Conservation (phyloP, 2,113 vertebrate species). For the Epinephelus cyanopodus region DNA sequence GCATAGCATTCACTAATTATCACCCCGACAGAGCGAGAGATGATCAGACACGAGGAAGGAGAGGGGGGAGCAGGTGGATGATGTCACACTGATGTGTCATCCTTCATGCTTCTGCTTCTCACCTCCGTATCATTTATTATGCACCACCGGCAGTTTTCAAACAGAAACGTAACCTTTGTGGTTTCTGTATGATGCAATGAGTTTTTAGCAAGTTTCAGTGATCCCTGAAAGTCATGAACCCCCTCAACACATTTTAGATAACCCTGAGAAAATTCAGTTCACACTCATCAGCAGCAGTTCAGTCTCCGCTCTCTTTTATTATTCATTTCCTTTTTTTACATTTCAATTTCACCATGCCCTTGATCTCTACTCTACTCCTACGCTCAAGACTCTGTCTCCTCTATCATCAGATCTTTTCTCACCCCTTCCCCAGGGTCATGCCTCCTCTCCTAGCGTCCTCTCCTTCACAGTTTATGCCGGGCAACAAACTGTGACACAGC, state of each 20-base stretch:
- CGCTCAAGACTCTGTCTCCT: no score
- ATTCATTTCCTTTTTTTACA: background rate
- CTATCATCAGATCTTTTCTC: background rate
- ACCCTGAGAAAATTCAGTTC: background rate
- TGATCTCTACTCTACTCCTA: background rate
- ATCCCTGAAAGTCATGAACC: conserved; percentile 28
- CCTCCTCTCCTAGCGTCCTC: conserved; percentile 8
- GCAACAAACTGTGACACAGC: background rate
- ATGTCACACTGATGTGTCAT: conserved; percentile 14
- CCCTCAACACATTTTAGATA: conserved; percentile 12
- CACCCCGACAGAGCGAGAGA: conserved; percentile 9
- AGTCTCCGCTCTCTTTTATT: background rate
- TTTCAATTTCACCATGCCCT: background rate
- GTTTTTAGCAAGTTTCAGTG: background rate
- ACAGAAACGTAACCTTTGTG: background rate
- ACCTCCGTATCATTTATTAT: conserved; percentile 1
- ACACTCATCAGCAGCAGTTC: background rate
- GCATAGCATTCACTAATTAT: background rate
- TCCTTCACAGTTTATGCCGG: conserved; percentile 16
- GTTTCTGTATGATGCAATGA: background rate
- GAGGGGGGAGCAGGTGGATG: conserved; percentile 3
- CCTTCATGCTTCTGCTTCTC: conserved; percentile 18
- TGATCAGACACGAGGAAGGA: background rate
- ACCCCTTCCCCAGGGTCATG: background rate
- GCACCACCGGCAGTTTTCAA: conserved; percentile 21